phyloP scores from a whole-genome alignment of 1,140 invertebrate genomes.

The Drosophila ananassae region DNA sequence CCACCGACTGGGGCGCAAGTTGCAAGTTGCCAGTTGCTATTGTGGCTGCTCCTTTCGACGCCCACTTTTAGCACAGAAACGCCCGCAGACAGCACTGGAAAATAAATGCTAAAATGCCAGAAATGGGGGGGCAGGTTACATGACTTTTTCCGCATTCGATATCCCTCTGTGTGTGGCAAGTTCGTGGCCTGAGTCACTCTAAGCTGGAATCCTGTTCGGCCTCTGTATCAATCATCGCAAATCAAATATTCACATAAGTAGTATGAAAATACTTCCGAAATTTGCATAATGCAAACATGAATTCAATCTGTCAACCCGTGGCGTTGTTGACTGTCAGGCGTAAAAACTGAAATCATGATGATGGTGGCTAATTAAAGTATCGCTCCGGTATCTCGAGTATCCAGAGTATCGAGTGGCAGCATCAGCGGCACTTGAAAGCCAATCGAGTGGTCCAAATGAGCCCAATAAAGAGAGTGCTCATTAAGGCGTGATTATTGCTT shows the following conservation, averaged over 20 bases:
- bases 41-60: conserved; percentile 44
- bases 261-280: conserved; percentile 64
- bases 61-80: conserved; percentile 44
- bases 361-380: conserved; percentile 66
- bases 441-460: conserved; percentile 46
- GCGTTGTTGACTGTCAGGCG: conserved; percentile 33
- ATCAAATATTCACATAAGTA: conserved; percentile 6
- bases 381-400: conserved; percentile 12
- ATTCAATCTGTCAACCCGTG: conserved; percentile 54
- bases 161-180: conserved; percentile 64
- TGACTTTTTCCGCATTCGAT: conserved; percentile 68
- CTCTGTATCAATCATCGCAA: conserved; percentile 51
- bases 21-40: conserved; percentile 48
- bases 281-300: conserved; percentile 62
- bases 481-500: conserved; percentile 79
- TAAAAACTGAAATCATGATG: conserved; percentile 44
- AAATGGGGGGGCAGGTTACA: conserved; percentile 41
- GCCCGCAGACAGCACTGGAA: conserved; percentile 37
- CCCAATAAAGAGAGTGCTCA: conserved; percentile 58
- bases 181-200: conserved; percentile 76
- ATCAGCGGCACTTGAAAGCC: conserved; percentile 72
- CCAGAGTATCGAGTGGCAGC: conserved; percentile 32
- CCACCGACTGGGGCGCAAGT: conserved; percentile 32
- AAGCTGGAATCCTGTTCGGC: conserved; percentile 51
- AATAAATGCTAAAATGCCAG: conserved; percentile 37